phyloP scores from a whole-genome alignment of 2,888 invertebrate species.

The Hipparchia sbordonii region DNA sequence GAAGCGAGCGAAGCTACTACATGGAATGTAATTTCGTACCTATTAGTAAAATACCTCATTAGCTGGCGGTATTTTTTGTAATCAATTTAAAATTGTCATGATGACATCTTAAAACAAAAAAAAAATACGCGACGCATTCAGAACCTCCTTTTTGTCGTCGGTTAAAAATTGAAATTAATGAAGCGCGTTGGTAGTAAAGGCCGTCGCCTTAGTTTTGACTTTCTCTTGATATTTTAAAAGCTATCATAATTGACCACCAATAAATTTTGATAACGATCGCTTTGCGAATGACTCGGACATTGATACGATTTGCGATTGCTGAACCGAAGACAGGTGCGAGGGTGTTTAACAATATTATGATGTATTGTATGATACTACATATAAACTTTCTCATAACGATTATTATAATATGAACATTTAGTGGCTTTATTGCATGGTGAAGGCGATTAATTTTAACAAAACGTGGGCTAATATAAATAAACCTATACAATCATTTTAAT shows the following conservation, averaged over 20 bases:
- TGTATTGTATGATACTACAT: neutral
- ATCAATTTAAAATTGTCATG: too few relatives aligned
- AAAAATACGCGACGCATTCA: too few relatives aligned
- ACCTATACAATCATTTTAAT: neutral
- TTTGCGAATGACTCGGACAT: slow-evolving; percentile 23
- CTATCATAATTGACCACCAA: slow-evolving; percentile 24
- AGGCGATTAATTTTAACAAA: slow-evolving; percentile 1
- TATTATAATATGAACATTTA: neutral
- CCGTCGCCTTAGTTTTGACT: too few relatives aligned
- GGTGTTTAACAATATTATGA: slow-evolving; percentile 23
- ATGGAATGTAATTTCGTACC: too few relatives aligned
- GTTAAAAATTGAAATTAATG: too few relatives aligned
- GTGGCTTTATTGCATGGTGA: neutral
- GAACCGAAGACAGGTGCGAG: slow-evolving; percentile 39
- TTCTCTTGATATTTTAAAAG: neutral
- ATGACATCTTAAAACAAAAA: too few relatives aligned
- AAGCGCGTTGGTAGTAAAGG: too few relatives aligned
- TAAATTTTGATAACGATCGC: slow-evolving; percentile 32
- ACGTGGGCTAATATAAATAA: too few relatives aligned
- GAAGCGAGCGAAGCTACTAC: neutral
- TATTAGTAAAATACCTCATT: too few relatives aligned
- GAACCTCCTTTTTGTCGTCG: too few relatives aligned
- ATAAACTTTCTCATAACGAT: slow-evolving; percentile 4
- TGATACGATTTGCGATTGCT: slow-evolving; percentile 29
- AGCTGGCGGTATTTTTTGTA: too few relatives aligned